Evolutionary conservation across 2,113 vertebrate genomes (phyloP), one percentile per base, ranked within the genome.

Genomic region (Beaufortia kweichowensis): DNA sequence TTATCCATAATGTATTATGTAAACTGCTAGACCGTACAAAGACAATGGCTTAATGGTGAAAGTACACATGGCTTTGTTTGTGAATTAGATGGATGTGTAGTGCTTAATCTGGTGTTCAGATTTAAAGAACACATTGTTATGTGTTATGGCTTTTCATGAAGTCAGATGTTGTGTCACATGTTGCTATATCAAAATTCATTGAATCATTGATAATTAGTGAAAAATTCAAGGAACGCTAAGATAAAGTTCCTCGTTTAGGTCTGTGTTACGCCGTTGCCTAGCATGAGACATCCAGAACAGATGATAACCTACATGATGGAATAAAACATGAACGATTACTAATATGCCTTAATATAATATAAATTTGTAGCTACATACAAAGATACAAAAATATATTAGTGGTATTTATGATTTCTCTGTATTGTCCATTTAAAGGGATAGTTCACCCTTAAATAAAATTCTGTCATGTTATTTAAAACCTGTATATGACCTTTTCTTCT

Each of bases 381-480:
- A 77, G 11, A 65, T 66, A 79, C 50, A 79, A 12, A 39, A 48
- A 79, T 24, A 29, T 23, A 71, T 72, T 53, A 79, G 77, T 79
- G 77, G 77, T 79, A 8, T 73, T 48, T 65, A 7, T 65, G 57
- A 73, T 71, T 21, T 31, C 57, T 14, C 15, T 55, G 24, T 14
- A 59, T n/a, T n/a, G n/a, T n/a, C 29, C 12, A 63, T 28, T 63
- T n/a, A n/a, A n/a, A n/a, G n/a, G n/a, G n/a, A n/a, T n/a, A n/a
- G n/a, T n/a, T n/a, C n/a, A n/a, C n/a, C n/a, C n/a, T n/a, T n/a
- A n/a, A n/a, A n/a, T n/a, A n/a, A n/a, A n/a, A n/a, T n/a, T n/a
- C n/a, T n/a, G n/a, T n/a, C n/a, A n/a, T n/a, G n/a, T n/a, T n/a
- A n/a, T n/a, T n/a, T n/a, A n/a, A n/a, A n/a, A n/a, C n/a, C n/a